phyloP scores from a whole-genome alignment of 2,797 vertebrate species.

The Emys orbicularis region DNA sequence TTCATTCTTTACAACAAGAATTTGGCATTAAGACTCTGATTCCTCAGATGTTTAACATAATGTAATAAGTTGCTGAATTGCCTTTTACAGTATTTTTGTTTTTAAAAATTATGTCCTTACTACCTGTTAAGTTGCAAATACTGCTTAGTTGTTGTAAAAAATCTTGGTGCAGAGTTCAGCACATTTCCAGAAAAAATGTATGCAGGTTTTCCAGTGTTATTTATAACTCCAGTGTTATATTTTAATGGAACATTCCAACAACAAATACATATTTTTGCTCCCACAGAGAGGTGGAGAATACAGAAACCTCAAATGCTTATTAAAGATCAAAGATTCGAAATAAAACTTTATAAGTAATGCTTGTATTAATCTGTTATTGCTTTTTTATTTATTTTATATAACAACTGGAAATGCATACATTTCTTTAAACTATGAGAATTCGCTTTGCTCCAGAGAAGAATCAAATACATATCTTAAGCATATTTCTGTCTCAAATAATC shows the following conservation, averaged over 20 bases:
- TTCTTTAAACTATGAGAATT: background rate
- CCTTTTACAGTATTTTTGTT: background rate
- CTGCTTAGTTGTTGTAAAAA: rapidly evolving
- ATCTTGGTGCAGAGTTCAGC: background rate
- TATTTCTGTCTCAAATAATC: background rate
- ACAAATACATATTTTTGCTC: background rate
- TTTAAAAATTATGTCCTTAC: background rate
- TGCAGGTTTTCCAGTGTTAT: background rate
- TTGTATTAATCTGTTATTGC: background rate
- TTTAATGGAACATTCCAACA: background rate
- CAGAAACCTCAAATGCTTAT: background rate
- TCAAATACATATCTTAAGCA: background rate
- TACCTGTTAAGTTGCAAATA: background rate
- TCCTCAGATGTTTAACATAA: background rate
- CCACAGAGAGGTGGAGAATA: background rate
- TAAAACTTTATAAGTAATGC: background rate
- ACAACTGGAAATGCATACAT: background rate
- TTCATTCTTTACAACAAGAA: background rate
- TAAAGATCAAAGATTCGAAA: background rate
- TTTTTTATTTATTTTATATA: background rate
- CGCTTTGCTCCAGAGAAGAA: background rate
- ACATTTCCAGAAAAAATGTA: background rate
- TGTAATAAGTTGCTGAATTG: background rate
- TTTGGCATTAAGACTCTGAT: background rate
- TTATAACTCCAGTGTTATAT: background rate